Base-by-base conservation (phyloP, 2,113 vertebrate species). In the Colaptes auratus region DNA sequence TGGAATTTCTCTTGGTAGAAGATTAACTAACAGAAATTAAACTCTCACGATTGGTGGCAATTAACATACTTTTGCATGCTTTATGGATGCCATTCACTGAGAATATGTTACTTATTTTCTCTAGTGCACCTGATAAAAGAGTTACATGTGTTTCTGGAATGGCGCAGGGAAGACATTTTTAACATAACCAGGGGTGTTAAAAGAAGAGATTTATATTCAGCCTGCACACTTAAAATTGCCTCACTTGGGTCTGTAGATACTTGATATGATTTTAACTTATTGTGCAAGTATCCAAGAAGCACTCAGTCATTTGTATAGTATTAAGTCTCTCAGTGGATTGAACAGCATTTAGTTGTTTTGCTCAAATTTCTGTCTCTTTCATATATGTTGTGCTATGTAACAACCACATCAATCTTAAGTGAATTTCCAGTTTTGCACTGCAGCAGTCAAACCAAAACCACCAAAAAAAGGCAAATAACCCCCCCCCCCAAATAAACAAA, bases 11-110 rank as follows among this genome's bases (percentile, higher is more conserved):
- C 75, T 39, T 84, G 35, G 42, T 90, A 81, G 71, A 89, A 70
- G 35, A 66, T 91, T 94, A 96, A 90, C 80, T 42, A 66, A 80
- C 56, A 73, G 87, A 70, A 93, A 84, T 50, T 74, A 55, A 90
- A 93, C 11, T 2, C 9, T 27, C n/a, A 50, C 27, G 76, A 50
- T 86, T 81, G 48, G 69, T 75, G 44, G 30, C 65, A 72, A 92
- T 90, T 88, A 75, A 90, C 35, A 60, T 77, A 44, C 33, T 89
- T 90, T 44, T 44, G 23, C 9, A 5, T 48, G 33, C 59, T 65
- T 90, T 72, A 89, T 27, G 48, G 56, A 39, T 78, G 42, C 8
- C 42, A 81, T 86, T 86, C 67, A 63, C 52, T 52, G 9, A 74
- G 46, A 83, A 74, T 39, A 56, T 0, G 6, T 20, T 66, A 31